These are phyloP conservation scores for Papilio gigon DNA, from an alignment of 2,888 invertebrate genomes.

Conservation along the genomic window DNA sequence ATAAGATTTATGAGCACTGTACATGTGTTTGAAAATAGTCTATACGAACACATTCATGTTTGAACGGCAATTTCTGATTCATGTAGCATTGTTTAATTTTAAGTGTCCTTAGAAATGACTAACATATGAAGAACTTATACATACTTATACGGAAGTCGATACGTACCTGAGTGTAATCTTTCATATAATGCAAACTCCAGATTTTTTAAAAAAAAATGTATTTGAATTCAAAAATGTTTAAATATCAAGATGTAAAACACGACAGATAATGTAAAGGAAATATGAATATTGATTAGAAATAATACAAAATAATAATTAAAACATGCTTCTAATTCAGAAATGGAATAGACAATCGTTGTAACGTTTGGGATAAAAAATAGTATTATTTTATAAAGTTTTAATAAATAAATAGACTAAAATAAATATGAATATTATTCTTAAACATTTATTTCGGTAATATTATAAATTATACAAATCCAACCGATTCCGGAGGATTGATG, in stretches of 20 bases:
- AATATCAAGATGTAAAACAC: not conserved
- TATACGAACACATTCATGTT: not conserved
- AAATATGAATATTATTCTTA: not conserved
- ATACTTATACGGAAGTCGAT: too few species aligned
- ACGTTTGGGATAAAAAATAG: too few species aligned
- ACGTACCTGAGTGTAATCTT: not conserved
- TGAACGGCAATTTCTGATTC: constrained; percentile 4
- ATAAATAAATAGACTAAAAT: not conserved
- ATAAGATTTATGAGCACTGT: constrained; percentile 52
- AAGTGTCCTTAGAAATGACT: not conserved
- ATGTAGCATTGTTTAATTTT: constrained; percentile 2
- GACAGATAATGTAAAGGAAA: not conserved
- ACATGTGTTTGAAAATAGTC: constrained; percentile 42
- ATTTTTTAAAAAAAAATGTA: too few species aligned
- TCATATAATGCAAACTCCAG: not conserved
- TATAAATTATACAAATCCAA: not conserved
- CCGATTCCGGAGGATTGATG: constrained; percentile 47
- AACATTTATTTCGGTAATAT: not conserved
- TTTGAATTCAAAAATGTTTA: not conserved
- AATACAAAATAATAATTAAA: not conserved
- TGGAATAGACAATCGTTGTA: not conserved
- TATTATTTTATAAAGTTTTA: not conserved
- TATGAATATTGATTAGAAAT: not conserved
- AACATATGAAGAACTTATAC: not conserved
- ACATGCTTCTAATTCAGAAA: not conserved